These are phyloP conservation scores for Troilus luridus DNA, from an alignment of 2,888 invertebrate species.

Conservation along the genomic window DNA sequence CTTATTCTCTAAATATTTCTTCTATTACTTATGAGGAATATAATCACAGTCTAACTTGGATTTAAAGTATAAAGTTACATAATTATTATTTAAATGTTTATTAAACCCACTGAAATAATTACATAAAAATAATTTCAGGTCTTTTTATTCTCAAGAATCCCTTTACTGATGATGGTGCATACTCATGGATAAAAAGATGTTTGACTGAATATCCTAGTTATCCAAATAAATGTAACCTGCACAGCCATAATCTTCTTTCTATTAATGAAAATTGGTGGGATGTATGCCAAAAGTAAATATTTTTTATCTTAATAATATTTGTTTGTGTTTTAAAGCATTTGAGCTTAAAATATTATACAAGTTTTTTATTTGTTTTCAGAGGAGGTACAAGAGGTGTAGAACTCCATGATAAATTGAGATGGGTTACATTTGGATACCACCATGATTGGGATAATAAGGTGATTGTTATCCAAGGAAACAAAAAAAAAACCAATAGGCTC, in stretches of 20 bases:
- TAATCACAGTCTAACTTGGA: not conserved
- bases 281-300: slow-evolving; percentile 71
- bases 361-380: slow-evolving; percentile 62
- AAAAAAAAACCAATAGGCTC: not conserved
- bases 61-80: not conserved
- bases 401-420: slow-evolving; percentile 78
- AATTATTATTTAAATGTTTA: not conserved
- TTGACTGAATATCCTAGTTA: slow-evolving; percentile 81
- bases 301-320: not conserved
- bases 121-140: slow-evolving; percentile 71
- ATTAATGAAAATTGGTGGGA: slow-evolving; percentile 77
- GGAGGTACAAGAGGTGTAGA: slow-evolving; percentile 65
- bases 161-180: slow-evolving; percentile 83
- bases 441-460: slow-evolving; percentile 98
- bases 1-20: not conserved
- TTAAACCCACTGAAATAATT: not conserved
- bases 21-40: not conserved
- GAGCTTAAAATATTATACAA: not conserved
- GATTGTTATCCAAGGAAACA: not conserved
- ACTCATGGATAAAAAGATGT: slow-evolving; percentile 86
- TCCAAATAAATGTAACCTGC: slow-evolving; percentile 81
- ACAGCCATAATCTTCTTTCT: slow-evolving; percentile 70
- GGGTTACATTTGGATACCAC: slow-evolving; percentile 97
- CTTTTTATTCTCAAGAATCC: slow-evolving; percentile 87
- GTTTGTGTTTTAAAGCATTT: not conserved